Evolutionary conservation across 1,140 invertebrate species (phyloP).

Genomic region (Scaptomyza hsui): DNA sequence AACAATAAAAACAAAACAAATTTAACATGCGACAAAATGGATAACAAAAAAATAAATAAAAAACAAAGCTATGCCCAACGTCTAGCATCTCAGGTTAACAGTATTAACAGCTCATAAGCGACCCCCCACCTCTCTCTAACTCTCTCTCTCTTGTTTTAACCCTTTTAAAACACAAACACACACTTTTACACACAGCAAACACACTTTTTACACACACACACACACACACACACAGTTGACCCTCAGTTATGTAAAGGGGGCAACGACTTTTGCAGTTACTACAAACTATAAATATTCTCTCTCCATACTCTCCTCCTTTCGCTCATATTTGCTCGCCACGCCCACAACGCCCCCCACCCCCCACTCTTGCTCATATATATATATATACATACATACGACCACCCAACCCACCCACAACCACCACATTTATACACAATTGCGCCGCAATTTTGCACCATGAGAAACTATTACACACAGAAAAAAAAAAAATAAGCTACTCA

Average conservation of each 20-base stretch:
- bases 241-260: constrained; percentile 27
- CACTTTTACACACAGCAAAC: constrained; percentile 20
- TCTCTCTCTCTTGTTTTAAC: constrained; percentile 2
- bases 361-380: constrained; percentile 30
- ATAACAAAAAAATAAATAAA: constrained; percentile 63
- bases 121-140: constrained; percentile 17
- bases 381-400: constrained; percentile 10
- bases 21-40: constrained; percentile 73
- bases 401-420: constrained; percentile 14
- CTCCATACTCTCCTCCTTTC: constrained; percentile 8
- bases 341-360: constrained; percentile 8
- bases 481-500: constrained; percentile 18
- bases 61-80: constrained; percentile 45
- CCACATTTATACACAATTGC: constrained; percentile 29
- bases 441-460: constrained; percentile 41
- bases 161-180: constrained; percentile 8
- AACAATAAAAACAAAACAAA: constrained; percentile 65
- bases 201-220: constrained; percentile 19
- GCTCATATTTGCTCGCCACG: constrained; percentile 32
- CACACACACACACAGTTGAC: constrained; percentile 13
- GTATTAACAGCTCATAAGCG: constrained; percentile 16
- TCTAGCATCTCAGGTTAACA: constrained; percentile 30
- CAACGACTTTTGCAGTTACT: constrained; percentile 41
- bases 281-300: constrained; percentile 11
- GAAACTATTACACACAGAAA: constrained; percentile 27